These are phyloP conservation scores for Lordiphosa mommai DNA, from an alignment of 1,140 invertebrate species.

Conservation along the genomic window DNA sequence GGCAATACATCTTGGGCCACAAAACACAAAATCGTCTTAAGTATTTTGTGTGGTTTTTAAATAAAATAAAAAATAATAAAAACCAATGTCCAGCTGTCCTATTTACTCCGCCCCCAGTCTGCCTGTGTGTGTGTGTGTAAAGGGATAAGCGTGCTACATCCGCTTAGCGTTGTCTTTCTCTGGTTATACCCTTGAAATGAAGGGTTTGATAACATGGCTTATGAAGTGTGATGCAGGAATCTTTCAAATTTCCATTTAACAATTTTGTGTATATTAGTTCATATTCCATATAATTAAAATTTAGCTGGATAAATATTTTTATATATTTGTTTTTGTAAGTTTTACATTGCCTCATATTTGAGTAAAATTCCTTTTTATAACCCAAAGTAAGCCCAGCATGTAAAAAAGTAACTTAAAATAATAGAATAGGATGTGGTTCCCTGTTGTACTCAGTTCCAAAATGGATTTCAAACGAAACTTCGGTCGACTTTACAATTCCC, in stretches of 20 bases:
- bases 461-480: too few relatives aligned
- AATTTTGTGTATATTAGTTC: too few relatives aligned
- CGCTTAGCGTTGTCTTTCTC: conserved; percentile 58
- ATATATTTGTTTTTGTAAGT: too few relatives aligned
- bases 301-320: too few relatives aligned
- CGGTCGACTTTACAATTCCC: too few relatives aligned
- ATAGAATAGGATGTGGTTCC: too few relatives aligned
- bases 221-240: background rate
- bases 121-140: conserved; percentile 29
- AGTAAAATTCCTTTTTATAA: too few relatives aligned
- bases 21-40: conserved; percentile 77
- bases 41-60: conserved; percentile 78
- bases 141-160: conserved; percentile 70
- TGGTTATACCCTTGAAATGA: conserved; percentile 8
- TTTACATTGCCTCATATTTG: too few relatives aligned
- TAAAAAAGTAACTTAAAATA: too few relatives aligned
- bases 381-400: too few relatives aligned
- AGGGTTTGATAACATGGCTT: background rate
- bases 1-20: conserved; percentile 76
- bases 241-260: background rate
- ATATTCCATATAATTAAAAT: too few relatives aligned
- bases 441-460: too few relatives aligned
- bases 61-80: conserved; percentile 78
- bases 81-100: conserved; percentile 48
- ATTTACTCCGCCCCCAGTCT: background rate